Evolutionary conservation across 2,797 vertebrate species (phyloP).

Genomic region (Zenarchopterus dispar): DNA sequence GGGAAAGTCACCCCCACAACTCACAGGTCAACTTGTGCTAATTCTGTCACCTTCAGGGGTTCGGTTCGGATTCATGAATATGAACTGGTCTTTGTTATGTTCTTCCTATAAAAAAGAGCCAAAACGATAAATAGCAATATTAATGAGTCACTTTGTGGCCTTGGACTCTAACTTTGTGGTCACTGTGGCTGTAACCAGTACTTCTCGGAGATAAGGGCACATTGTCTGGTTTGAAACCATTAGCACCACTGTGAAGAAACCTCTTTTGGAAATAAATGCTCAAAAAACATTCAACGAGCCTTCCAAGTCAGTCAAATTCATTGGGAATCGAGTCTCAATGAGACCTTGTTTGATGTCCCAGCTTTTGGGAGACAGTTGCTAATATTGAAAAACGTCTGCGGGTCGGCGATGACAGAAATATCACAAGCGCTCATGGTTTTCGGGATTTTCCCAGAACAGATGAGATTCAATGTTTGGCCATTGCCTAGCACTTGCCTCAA

Average conservation of each 20-base stretch:
- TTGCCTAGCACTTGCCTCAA: slow-evolving; percentile 83
- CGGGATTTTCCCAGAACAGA: slow-evolving; percentile 43
- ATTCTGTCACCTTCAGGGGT: slow-evolving; percentile 55
- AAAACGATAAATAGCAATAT: slow-evolving; percentile 24
- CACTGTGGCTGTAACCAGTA: slow-evolving; percentile 63
- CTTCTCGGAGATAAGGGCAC: slow-evolving; percentile 71
- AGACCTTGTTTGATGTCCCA: slow-evolving; percentile 25
- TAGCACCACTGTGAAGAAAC: slow-evolving; percentile 67
- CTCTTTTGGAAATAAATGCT: slow-evolving; percentile 54
- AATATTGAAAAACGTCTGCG: slow-evolving; percentile 36
- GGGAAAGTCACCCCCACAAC: slow-evolving; percentile 56
- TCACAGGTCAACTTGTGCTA: slow-evolving; percentile 39
- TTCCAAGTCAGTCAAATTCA: slow-evolving; percentile 54
- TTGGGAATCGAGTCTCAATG: slow-evolving; percentile 39
- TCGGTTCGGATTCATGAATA: slow-evolving; percentile 34
- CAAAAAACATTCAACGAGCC: slow-evolving; percentile 51
- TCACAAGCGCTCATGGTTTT: slow-evolving; percentile 43
- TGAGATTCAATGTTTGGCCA: slow-evolving; percentile 70
- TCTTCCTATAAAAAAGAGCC: slow-evolving; percentile 25
- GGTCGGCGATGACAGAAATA: slow-evolving; percentile 57
- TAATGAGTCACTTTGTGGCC: slow-evolving; percentile 47
- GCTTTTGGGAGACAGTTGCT: slow-evolving; percentile 34
- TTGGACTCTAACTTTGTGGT: slow-evolving; percentile 53
- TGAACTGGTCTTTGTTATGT: slow-evolving; percentile 24
- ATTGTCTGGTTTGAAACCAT: slow-evolving; percentile 61